Evolutionary conservation across 1,140 invertebrate genomes (phyloP).

Genomic region (Ganaspis sp.): DNA sequence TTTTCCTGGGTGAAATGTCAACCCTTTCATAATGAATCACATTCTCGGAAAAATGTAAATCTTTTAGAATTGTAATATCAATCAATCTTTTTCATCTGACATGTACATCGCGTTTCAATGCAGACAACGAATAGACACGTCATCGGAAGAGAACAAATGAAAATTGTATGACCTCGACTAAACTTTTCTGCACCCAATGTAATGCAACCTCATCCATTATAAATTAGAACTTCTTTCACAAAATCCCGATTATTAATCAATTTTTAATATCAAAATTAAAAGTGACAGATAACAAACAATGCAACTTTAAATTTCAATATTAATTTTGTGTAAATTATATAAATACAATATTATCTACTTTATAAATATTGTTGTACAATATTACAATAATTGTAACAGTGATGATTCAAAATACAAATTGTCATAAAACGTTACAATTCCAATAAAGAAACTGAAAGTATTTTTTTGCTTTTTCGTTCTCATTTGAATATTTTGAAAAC

Average conservation of each 20-base stretch:
- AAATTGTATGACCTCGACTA: conserved; percentile 52
- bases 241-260: not conserved
- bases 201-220: not conserved
- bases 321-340: no score
- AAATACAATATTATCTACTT: no score
- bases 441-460: no score
- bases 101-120: conserved; percentile 52
- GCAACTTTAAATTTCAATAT: no score
- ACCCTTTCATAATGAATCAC: not conserved
- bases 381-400: no score
- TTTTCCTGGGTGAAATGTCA: not conserved
- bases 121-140: conserved; percentile 50
- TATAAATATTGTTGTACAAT: no score
- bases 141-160: conserved; percentile 51
- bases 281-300: no score
- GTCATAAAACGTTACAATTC: no score
- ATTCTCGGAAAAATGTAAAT: conserved; percentile 48
- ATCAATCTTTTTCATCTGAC: conserved; percentile 53
- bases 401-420: no score
- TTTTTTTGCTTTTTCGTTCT: no score
- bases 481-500: no score
- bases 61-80: conserved; percentile 55
- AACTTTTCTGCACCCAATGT: conserved; percentile 4
- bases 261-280: no score
- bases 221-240: not conserved